A percentile compares a stretch with the other conserved stretches of the same genome.
phyloP scores from a whole-genome alignment of 2,797 vertebrate species.

The Psittacula derbiana region DNA sequence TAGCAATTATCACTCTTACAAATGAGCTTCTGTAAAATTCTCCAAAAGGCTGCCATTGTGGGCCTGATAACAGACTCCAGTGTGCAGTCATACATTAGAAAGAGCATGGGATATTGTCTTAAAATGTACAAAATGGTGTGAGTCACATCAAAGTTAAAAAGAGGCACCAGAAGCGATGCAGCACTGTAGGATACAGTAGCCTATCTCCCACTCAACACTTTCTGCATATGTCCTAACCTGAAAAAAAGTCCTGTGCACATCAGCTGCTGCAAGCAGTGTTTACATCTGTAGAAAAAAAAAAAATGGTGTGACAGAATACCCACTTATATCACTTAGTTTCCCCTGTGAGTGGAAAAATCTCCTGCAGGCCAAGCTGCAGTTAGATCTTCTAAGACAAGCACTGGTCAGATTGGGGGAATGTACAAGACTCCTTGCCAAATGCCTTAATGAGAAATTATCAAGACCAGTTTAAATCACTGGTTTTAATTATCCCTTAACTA shows the following conservation, averaged over 20 bases:
- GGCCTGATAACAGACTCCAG: neutral
- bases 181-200: neutral
- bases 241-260: neutral
- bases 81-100: neutral
- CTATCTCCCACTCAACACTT: neutral
- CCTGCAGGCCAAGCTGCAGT: neutral
- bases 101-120: neutral
- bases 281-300: neutral
- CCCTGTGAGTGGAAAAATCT: neutral
- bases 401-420: neutral
- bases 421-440: neutral
- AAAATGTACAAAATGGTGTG: neutral
- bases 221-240: neutral
- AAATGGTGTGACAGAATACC: neutral
- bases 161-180: neutral
- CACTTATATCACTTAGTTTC: neutral
- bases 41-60: neutral
- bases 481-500: neutral
- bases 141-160: neutral
- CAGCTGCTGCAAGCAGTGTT: neutral
- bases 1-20: neutral
- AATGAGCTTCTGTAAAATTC: neutral
- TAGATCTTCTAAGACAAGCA: neutral
- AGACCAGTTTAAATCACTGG: neutral
- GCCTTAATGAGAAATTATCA: neutral